These are phyloP conservation scores for Pteronura brasiliensis DNA, from an alignment of 2,113 vertebrate species.

Conservation along the genomic window DNA sequence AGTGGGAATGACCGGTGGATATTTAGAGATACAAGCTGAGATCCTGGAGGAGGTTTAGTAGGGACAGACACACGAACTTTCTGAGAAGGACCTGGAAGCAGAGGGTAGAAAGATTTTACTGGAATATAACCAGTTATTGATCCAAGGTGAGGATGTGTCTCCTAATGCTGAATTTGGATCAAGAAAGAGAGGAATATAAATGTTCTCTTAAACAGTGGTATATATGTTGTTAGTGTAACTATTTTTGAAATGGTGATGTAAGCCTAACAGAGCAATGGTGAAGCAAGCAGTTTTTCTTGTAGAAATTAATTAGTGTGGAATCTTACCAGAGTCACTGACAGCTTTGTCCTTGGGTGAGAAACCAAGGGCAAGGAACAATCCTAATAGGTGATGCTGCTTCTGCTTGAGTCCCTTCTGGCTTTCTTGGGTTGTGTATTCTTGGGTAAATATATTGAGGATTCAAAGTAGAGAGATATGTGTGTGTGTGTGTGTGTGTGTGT, in stretches of 20 bases:
- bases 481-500: neutral
- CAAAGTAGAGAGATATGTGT: neutral
- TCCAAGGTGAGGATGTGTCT: neutral
- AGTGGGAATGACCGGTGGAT: neutral
- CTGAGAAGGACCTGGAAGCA: neutral
- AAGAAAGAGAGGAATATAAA: neutral
- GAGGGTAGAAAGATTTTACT: neutral
- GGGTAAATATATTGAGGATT: neutral
- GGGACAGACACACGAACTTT: neutral
- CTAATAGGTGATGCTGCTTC: neutral
- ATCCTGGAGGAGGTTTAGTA: neutral
- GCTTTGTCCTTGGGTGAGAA: neutral
- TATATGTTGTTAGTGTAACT: neutral
- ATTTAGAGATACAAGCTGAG: neutral
- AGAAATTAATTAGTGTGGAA: neutral
- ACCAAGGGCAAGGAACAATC: neutral
- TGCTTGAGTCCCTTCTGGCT: neutral
- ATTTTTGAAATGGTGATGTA: neutral
- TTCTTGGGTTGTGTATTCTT: neutral
- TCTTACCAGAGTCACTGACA: neutral
- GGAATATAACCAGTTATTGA: neutral
- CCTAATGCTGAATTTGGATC: slow-evolving; percentile 30
- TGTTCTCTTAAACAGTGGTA: neutral
- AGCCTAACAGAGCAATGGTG: neutral
- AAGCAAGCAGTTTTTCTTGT: neutral